These are phyloP conservation scores for Ectemnius continuus DNA, from an alignment of 2,888 invertebrate species.

Conservation along the genomic window DNA sequence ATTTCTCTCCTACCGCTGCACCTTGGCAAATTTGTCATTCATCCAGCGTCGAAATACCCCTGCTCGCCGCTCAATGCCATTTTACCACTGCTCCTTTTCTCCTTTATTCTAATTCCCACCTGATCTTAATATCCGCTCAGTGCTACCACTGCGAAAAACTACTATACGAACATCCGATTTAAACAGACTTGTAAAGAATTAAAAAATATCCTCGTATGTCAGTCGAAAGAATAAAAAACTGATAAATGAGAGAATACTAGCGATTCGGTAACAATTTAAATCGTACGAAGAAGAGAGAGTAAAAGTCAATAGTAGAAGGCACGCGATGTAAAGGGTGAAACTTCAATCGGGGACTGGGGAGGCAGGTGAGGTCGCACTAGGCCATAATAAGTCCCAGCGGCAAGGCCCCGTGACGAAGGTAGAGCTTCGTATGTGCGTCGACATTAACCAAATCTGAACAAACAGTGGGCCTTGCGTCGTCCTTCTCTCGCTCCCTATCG, in stretches of 20 bases:
- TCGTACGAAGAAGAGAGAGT: conserved; percentile 34
- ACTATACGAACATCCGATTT: conserved; percentile 9
- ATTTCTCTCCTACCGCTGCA: conserved; percentile 69
- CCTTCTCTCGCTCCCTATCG: conserved; percentile 17
- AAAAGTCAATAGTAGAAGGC: conserved; percentile 53
- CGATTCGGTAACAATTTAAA: conserved; percentile 43
- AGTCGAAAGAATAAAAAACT: no score
- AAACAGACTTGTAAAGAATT: not conserved
- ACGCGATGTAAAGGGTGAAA: conserved; percentile 54
- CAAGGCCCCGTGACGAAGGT: conserved; percentile 59
- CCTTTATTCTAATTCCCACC: conserved; percentile 1
- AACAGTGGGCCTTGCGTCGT: conserved; percentile 60
- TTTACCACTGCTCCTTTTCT: conserved; percentile 3
- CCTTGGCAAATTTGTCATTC: conserved; percentile 62
- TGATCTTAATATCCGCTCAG: conserved; percentile 1
- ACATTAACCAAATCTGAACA: conserved; percentile 75
- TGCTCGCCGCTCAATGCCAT: conserved; percentile 24
- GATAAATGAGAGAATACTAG: not conserved
- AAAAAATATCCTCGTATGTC: not conserved
- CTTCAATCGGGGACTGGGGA: conserved; percentile 43
- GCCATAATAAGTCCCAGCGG: conserved; percentile 51
- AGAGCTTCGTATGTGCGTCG: conserved; percentile 59
- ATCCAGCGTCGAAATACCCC: conserved; percentile 28
- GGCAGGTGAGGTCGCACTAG: conserved; percentile 36
- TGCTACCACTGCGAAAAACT: not conserved